Conservation (phyloP, 2,888 invertebrate genomes). For the Drosophila meridiana region DNA sequence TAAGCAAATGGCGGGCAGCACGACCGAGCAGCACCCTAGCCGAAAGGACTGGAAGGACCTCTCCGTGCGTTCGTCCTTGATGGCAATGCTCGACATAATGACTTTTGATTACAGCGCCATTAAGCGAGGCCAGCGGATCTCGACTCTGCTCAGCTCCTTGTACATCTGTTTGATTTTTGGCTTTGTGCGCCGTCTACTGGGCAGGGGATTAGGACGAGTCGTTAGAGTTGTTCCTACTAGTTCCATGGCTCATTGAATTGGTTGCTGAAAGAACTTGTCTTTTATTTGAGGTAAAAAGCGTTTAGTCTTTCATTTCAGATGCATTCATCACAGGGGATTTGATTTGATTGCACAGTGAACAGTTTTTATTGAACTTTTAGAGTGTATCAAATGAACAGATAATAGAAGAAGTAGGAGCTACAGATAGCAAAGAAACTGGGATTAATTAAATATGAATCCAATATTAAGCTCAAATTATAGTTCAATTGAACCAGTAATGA, state of each 20-base stretch:
- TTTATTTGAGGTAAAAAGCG: not conserved
- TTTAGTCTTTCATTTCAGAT: not conserved
- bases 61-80: conserved; percentile 66
- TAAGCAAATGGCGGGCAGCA: conserved; percentile 65
- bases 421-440: no score
- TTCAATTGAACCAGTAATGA: not conserved
- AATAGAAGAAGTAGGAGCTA: not conserved
- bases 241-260: not conserved
- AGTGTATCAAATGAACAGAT: not conserved
- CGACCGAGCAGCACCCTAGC: conserved; percentile 39
- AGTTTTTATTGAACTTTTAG: not conserved
- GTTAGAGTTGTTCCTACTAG: conserved; percentile 1
- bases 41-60: conserved; percentile 10
- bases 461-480: not conserved
- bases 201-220: conserved; percentile 7
- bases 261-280: not conserved
- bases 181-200: conserved; percentile 17
- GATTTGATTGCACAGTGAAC: conserved; percentile 1
- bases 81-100: conserved; percentile 72
- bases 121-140: conserved; percentile 55
- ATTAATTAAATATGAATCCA: not conserved
- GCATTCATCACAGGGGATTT: not conserved
- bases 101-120: conserved; percentile 80
- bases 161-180: conserved; percentile 75
- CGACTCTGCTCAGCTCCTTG: conserved; percentile 31